Evolutionary conservation across 2,888 invertebrate genomes (phyloP).

Genomic region (Polydrusus cervinus): DNA sequence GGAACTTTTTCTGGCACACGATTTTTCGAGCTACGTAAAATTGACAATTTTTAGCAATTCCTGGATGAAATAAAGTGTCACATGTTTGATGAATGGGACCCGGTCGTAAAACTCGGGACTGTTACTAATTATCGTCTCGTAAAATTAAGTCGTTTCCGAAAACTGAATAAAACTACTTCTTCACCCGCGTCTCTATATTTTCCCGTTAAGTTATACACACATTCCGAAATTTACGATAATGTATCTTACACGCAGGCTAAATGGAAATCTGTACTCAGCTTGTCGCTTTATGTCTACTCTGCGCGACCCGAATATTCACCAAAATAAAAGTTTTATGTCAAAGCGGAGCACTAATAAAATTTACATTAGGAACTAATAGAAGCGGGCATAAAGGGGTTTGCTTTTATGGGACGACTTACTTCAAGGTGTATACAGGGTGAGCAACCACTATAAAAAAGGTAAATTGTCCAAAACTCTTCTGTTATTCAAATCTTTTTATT

Average conservation of each 20-base stretch:
- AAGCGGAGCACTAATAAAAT: slow-evolving; percentile 25
- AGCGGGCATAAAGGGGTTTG: slow-evolving; percentile 2
- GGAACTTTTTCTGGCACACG: no score
- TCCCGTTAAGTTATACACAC: slow-evolving; percentile 18
- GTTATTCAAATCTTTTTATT: no score
- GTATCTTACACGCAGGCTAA: slow-evolving; percentile 28
- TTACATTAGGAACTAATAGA: slow-evolving; percentile 18
- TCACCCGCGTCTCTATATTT: slow-evolving; percentile 16
- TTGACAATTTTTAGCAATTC: no score
- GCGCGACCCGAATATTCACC: slow-evolving; percentile 23
- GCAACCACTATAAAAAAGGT: background rate
- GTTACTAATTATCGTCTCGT: background rate
- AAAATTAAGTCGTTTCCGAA: slow-evolving; percentile 23
- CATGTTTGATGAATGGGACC: no score
- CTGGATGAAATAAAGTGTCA: no score
- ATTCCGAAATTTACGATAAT: slow-evolving; percentile 52
- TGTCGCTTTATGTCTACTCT: slow-evolving; percentile 38
- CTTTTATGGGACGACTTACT: slow-evolving; percentile 3
- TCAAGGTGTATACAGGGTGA: background rate
- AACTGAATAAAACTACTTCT: slow-evolving; percentile 6
- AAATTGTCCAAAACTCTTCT: no score
- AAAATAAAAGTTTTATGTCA: slow-evolving; percentile 32
- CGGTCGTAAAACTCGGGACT: background rate
- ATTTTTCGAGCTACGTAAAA: no score
- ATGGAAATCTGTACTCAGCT: slow-evolving; percentile 49